phyloP scores from a whole-genome alignment of 2,797 vertebrate genomes.

The Cyprinodon diabolis region DNA sequence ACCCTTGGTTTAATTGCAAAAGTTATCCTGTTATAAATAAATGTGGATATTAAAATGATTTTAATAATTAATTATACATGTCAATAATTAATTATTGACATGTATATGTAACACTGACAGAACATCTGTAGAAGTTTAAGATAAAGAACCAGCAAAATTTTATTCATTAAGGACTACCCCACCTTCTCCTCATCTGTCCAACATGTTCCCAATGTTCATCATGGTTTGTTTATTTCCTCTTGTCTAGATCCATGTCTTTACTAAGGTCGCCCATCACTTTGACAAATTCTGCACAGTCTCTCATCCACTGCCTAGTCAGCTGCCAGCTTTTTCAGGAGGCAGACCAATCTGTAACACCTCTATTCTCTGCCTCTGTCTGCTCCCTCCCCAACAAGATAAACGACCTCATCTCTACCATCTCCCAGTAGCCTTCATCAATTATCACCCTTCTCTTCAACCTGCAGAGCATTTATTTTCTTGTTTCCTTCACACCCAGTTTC shows the following conservation, averaged over 20 bases:
- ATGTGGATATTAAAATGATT: no score
- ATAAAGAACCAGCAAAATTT: no score
- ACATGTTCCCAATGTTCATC: constrained; percentile 11
- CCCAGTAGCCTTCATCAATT: constrained; percentile 64
- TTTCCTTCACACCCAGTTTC: constrained; percentile 53
- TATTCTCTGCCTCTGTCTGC: neutral
- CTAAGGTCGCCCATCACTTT: constrained; percentile 54
- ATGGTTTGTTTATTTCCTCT: neutral
- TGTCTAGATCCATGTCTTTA: constrained; percentile 56
- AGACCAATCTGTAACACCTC: constrained; percentile 42
- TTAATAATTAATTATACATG: no score
- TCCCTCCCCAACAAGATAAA: constrained; percentile 61
- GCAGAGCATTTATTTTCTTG: constrained; percentile 34
- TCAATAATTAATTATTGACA: no score
- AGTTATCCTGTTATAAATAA: no score
- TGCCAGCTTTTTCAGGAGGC: constrained; percentile 56
- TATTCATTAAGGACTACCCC: no score
- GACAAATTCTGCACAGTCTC: constrained; percentile 53
- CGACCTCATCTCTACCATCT: constrained; percentile 43
- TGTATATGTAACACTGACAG: no score
- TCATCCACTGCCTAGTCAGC: constrained; percentile 43
- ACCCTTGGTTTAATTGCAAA: no score
- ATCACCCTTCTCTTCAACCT: constrained; percentile 22
- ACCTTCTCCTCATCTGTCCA: neutral
- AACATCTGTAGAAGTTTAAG: no score